Evolutionary conservation across 1,140 invertebrate species (phyloP).

Genomic region (Hyles vespertilio): DNA sequence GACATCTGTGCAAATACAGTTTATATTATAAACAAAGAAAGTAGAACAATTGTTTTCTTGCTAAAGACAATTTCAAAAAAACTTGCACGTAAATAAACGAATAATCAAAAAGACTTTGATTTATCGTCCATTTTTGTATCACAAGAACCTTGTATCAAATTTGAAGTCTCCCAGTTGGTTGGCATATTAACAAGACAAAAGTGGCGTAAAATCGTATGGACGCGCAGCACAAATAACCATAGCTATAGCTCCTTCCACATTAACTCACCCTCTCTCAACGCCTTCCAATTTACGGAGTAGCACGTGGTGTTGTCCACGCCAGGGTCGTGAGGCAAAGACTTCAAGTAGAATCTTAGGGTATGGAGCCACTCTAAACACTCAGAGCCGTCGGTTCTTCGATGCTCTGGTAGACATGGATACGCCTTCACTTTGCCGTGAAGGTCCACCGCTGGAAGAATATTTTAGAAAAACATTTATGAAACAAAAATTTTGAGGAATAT

Average conservation of each 20-base stretch:
- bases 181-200: no score
- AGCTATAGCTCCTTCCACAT: no score
- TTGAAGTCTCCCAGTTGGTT: no score
- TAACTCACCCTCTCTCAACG: constrained; percentile 74
- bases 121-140: no score
- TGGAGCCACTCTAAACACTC: constrained; percentile 90
- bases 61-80: no score
- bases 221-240: no score
- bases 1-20: constrained; percentile 56
- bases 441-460: constrained; percentile 37
- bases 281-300: constrained; percentile 89
- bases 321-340: constrained; percentile 73
- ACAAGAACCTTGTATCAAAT: no score
- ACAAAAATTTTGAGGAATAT: neutral
- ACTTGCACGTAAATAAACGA: no score
- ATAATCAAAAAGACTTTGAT: no score
- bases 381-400: constrained; percentile 76
- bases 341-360: constrained; percentile 83
- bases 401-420: constrained; percentile 82
- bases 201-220: no score
- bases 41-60: no score
- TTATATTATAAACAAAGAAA: neutral
- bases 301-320: constrained; percentile 80
- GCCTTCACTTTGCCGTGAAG: constrained; percentile 77
- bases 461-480: neutral